Evolutionary conservation across 2,113 vertebrate species (phyloP), one percentile per base, ranked within the genome.

Genomic region (Lepus timidus): DNA sequence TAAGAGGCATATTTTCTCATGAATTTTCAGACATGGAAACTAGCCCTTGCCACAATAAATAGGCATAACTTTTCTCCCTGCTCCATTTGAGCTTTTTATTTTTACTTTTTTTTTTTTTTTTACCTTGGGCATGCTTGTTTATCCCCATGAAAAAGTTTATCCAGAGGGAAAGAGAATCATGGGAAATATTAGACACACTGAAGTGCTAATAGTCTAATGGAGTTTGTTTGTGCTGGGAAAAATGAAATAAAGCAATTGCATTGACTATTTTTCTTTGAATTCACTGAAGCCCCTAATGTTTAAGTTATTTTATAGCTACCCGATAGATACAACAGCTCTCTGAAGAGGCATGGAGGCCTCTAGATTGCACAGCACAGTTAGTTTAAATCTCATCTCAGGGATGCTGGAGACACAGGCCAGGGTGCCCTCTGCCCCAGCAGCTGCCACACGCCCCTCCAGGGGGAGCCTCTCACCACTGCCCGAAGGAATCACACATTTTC

Each of bases 181-280:
- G 65, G 67, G 78, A 90, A 89, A 90, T 88, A 92, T 86, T 70
- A 95, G 96, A 95, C 93, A 92, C 91, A 91, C 85, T 71, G 6
- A 95, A 79, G 65, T 94, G 94, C 85, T 94, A 91, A 64, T 88
- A 81, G 93, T 73, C 95, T 95, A 86, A 97, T 52, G 79, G 88
- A 90, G 92, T 92, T 86, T 96, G 88, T 95, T 95, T 96, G 95
- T 93, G 64, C 67, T 74, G 73, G 86, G 31, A 79, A 93, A 92
- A 96, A 97, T 96, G 93, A 96, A 93, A 36, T 71, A 92, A 93
- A 83, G 94, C 88, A 95, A 86, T 90, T 95, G 88, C 75, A 92
- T 61, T 85, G 79, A 96, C 95, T 93, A 74, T 96, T 91, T 96
- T 92, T 94, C 90, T 93, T 79, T 80, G 91, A 95, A 91, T 82